Evolutionary conservation across 2,113 vertebrate genomes (phyloP).

Genomic region (Dicrurus megarhynchus): DNA sequence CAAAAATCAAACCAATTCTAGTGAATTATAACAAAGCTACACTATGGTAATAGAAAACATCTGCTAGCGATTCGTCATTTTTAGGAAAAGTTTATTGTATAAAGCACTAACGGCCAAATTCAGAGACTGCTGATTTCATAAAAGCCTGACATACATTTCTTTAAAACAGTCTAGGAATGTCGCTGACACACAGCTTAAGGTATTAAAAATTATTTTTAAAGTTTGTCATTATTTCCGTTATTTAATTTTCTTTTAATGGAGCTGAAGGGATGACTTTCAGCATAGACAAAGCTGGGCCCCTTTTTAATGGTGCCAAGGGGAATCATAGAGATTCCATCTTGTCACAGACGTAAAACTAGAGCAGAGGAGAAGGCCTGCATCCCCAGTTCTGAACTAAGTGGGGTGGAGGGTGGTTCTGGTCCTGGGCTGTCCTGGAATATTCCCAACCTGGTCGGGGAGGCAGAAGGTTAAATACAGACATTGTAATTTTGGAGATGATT

Average conservation of each 20-base stretch:
- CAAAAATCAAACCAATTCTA: slow-evolving; percentile 44
- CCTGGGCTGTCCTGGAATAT: neutral
- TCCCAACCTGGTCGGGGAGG: neutral
- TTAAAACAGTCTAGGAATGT: neutral
- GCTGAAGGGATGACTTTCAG: neutral
- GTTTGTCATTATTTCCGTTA: neutral
- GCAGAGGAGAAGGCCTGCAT: neutral
- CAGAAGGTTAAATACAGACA: neutral
- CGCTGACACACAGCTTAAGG: neutral
- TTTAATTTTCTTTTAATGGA: neutral
- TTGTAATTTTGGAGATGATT: neutral
- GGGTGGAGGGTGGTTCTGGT: accelerated
- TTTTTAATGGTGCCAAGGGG: neutral
- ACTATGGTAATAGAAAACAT: slow-evolving; percentile 38
- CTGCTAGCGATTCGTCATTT: neutral
- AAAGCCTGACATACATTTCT: neutral
- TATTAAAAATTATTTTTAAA: neutral
- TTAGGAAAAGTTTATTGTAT: slow-evolving; percentile 36
- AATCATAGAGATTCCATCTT: neutral
- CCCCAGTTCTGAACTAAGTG: neutral
- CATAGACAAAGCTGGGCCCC: neutral
- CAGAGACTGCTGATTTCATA: neutral
- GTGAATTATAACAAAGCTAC: slow-evolving; percentile 44
- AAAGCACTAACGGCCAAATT: neutral
- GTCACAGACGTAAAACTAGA: neutral